phyloP scores from a whole-genome alignment of 2,888 invertebrate species.

The Melieria picta region DNA sequence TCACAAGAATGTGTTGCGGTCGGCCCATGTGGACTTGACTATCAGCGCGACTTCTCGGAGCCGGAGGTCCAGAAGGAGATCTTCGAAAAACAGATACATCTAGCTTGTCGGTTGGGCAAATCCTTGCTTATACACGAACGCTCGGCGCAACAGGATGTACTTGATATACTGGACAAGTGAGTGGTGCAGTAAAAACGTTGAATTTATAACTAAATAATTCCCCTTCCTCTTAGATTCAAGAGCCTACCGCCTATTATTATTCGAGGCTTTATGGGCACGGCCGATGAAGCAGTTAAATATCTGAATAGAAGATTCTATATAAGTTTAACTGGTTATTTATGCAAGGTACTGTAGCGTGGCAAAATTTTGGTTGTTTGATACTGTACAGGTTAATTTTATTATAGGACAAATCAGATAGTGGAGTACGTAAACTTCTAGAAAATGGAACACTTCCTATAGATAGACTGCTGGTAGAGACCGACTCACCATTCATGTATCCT shows the following conservation, averaged over 20 bases:
- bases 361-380: background rate
- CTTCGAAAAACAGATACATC: slow-evolving; percentile 85
- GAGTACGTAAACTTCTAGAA: slow-evolving; percentile 84
- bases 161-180: slow-evolving; percentile 73
- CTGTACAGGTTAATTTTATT: background rate
- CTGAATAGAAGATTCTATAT: slow-evolving; percentile 87
- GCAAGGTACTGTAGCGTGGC: slow-evolving; percentile 52
- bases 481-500: slow-evolving; percentile 96
- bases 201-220: background rate
- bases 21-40: slow-evolving; percentile 95
- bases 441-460: slow-evolving; percentile 85
- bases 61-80: slow-evolving; percentile 86
- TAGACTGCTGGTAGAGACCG: slow-evolving; percentile 87
- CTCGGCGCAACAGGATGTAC: slow-evolving; percentile 87
- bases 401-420: slow-evolving; percentile 86
- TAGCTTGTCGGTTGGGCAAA: slow-evolving; percentile 87
- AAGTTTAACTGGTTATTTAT: slow-evolving; percentile 77
- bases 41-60: slow-evolving; percentile 93
- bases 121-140: slow-evolving; percentile 92
- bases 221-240: slow-evolving; percentile 57
- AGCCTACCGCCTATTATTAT: slow-evolving; percentile 82
- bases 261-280: slow-evolving; percentile 91
- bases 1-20: slow-evolving; percentile 93
- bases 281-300: slow-evolving; percentile 84
- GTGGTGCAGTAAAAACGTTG: slow-evolving; percentile 43